Base-by-base conservation (phyloP, 2,113 vertebrate species). In the Octodon degus region DNA sequence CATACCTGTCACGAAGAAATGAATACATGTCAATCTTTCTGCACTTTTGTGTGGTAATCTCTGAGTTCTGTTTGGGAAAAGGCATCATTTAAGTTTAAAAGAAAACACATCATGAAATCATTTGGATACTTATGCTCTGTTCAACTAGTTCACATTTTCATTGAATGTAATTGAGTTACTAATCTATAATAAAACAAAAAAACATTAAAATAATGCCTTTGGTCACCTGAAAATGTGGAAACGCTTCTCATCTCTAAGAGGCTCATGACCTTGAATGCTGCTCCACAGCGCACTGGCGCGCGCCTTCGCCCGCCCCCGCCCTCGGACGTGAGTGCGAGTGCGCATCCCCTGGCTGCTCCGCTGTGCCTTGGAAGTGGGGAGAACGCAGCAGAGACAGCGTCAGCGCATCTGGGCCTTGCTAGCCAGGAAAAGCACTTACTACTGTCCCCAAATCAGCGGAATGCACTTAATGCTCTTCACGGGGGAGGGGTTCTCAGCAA, bases 41-140 rank as follows among this genome's bases (percentile, higher is more conserved):
- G 84, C 90, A 80, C 96, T 50, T 84, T 97, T 90, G 96, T 40
- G 89, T 47, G 97, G 97, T 89, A 79, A 85, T 97, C 81, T 86
- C 92, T 97, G 60, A 94, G 72, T 93, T 96, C 98, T 77, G 90
- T 97, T 94, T 88, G 80, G 27, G 90, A 90, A 68, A 97, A 90
- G 84, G 37, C 2, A 72, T 25, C 70, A 16, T 80, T 76, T 72
- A 77, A 74, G n/a, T 27, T 81, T 94, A 32, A 96, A 76, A 40
- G 11, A 74, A 86, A 74, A 55, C 4, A 72, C 2, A 47, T 82
- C 67, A 40, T 90, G 19, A 62, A 93, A 85, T 76, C 76, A 76
- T 74, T 74, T 86, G 32, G 87, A 62, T 1, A 85, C 85, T 86
- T 50, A 72, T 27, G 40, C 27, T 74, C 27, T 70, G 40, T 58